Percentiles rank a stretch among this genome's conserved stretches.
Conservation (phyloP, 1,140 invertebrate genomes). For the Mamestra configurata region DNA sequence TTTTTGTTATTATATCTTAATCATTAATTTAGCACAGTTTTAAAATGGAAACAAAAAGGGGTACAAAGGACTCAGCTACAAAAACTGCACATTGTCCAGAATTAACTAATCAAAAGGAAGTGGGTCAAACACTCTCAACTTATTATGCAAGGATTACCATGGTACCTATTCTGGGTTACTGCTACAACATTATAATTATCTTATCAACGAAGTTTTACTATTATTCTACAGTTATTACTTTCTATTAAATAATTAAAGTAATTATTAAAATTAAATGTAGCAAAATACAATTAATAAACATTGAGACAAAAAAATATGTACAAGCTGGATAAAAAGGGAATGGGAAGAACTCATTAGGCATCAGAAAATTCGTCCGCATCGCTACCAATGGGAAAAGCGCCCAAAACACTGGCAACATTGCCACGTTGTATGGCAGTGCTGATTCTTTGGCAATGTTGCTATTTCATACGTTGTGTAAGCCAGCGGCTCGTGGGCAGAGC, state of each 20-base stretch:
- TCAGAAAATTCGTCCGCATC: too few species aligned
- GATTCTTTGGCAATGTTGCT: too few species aligned
- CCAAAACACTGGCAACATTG: too few species aligned
- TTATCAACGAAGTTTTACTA: neutral
- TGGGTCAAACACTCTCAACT: slow-evolving; percentile 31
- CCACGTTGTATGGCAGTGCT: too few species aligned
- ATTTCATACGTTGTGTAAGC: neutral
- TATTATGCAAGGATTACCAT: slow-evolving; percentile 20
- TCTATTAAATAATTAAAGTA: too few species aligned
- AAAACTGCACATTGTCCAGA: neutral
- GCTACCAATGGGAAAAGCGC: too few species aligned
- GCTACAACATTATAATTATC: slow-evolving; percentile 9
- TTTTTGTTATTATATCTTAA: too few species aligned
- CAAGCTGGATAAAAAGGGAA: too few species aligned
- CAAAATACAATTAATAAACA: neutral
- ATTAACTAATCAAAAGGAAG: neutral
- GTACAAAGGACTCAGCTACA: neutral
- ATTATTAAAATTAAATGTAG: too few species aligned
- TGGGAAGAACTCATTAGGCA: too few species aligned
- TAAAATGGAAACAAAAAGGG: neutral
- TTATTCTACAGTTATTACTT: neutral
- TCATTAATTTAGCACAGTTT: too few species aligned
- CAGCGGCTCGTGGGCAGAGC: neutral
- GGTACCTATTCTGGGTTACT: neutral
- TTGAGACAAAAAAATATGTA: too few species aligned